Evolutionary conservation across 2,797 vertebrate species (phyloP).

Genomic region (Pitangus sulphuratus): DNA sequence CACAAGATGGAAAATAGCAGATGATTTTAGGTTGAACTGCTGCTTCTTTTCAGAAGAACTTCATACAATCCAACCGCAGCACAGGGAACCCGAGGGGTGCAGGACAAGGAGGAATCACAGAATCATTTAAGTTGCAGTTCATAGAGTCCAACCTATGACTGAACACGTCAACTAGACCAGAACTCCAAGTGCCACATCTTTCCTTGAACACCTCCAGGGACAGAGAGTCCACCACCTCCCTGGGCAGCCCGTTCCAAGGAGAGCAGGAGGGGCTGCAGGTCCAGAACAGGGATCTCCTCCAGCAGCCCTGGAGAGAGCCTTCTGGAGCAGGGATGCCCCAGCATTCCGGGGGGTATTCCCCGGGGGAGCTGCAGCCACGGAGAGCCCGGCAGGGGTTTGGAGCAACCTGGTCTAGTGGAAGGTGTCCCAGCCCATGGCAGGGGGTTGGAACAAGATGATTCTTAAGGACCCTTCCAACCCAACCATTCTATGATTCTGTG

Average conservation of each 20-base stretch:
- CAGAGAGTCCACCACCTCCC: neutral
- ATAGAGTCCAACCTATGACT: rapidly evolving
- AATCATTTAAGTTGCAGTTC: neutral
- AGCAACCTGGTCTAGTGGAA: neutral
- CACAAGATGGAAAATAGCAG: rapidly evolving
- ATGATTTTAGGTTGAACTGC: neutral
- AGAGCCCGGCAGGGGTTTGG: neutral
- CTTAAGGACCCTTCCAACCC: neutral
- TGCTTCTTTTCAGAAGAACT: neutral
- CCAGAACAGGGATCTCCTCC: rapidly evolving
- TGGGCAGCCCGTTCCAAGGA: neutral
- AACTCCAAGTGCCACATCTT: rapidly evolving
- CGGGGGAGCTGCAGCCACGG: neutral
- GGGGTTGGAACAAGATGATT: neutral
- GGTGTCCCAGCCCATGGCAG: neutral
- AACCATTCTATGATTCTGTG: neutral
- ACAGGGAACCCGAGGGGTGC: neutral
- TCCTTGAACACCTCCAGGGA: neutral
- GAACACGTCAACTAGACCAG: rapidly evolving
- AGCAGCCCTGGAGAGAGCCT: neutral
- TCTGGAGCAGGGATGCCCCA: neutral
- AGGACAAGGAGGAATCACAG: neutral
- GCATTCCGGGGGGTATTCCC: neutral
- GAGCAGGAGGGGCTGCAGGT: neutral
- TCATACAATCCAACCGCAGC: neutral